Evolutionary conservation across 2,888 invertebrate genomes (phyloP).

Genomic region (Eupithecia pulchellata): DNA sequence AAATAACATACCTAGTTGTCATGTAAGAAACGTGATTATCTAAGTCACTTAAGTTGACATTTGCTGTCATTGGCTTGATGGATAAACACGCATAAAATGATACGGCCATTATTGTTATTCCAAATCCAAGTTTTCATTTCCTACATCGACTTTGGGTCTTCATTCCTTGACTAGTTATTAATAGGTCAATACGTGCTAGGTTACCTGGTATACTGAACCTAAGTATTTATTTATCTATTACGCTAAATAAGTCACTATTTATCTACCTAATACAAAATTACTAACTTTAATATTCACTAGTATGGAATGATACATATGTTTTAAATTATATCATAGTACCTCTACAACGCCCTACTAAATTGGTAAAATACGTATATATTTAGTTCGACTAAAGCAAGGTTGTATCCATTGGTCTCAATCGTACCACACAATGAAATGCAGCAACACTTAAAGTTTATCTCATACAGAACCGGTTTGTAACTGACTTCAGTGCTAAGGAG

Average conservation of each 20-base stretch:
- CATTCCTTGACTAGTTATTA: background rate
- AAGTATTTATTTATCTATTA: too few species aligned
- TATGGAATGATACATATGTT: background rate
- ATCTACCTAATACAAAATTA: too few species aligned
- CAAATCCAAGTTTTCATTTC: too few species aligned
- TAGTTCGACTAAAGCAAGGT: background rate
- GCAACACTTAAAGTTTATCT: constrained; percentile 33
- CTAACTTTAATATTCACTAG: background rate
- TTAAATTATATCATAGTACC: background rate
- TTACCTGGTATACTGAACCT: background rate
- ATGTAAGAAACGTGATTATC: background rate
- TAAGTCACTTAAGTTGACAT: background rate
- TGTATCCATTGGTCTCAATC: constrained; percentile 8
- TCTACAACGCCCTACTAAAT: background rate
- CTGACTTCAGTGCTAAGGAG: constrained; percentile 40
- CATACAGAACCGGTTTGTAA: constrained; percentile 37
- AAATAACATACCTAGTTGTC: background rate
- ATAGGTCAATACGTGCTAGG: background rate
- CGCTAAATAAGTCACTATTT: too few species aligned
- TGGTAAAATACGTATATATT: background rate
- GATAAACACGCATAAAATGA: background rate
- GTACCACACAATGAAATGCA: constrained; percentile 18
- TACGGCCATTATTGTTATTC: background rate
- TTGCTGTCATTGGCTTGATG: background rate
- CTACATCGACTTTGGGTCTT: background rate